These are phyloP conservation scores for Okapia johnstoni DNA, from an alignment of 2,113 vertebrate genomes.

Conservation along the genomic window DNA sequence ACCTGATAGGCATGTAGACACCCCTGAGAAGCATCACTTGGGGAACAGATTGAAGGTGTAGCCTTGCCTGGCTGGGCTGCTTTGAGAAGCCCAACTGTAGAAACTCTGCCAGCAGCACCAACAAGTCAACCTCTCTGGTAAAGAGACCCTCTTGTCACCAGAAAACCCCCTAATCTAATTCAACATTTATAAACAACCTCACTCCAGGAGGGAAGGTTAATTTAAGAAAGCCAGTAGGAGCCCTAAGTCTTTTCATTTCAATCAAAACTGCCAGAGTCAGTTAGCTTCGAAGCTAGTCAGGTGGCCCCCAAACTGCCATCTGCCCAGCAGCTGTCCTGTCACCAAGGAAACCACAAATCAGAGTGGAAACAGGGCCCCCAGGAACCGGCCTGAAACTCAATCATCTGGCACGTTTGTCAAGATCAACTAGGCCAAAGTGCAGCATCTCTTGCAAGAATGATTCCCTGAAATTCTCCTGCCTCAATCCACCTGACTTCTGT, in stretches of 20 bases:
- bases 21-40: background rate
- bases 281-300: conserved; percentile 41
- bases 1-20: background rate
- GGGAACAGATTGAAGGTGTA: background rate
- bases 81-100: background rate
- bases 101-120: background rate
- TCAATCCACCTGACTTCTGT: background rate
- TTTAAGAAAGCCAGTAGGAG: conserved; percentile 49
- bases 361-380: background rate
- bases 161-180: background rate
- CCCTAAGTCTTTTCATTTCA: conserved; percentile 55
- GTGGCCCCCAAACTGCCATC: background rate
- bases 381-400: background rate
- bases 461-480: background rate
- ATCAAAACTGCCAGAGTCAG: conserved; percentile 58
- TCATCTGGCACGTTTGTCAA: conserved; percentile 22
- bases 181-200: conserved; percentile 30
- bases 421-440: background rate
- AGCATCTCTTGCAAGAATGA: conserved; percentile 8
- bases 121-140: background rate
- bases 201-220: conserved; percentile 21
- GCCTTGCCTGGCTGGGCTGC: background rate
- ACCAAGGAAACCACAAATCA: conserved; percentile 50
- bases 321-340: background rate
- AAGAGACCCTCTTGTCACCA: background rate